Percentiles rank a stretch among this genome's conserved stretches.
Conservation (phyloP, 2,113 vertebrate species). For the Ctenodactylus gundi region DNA sequence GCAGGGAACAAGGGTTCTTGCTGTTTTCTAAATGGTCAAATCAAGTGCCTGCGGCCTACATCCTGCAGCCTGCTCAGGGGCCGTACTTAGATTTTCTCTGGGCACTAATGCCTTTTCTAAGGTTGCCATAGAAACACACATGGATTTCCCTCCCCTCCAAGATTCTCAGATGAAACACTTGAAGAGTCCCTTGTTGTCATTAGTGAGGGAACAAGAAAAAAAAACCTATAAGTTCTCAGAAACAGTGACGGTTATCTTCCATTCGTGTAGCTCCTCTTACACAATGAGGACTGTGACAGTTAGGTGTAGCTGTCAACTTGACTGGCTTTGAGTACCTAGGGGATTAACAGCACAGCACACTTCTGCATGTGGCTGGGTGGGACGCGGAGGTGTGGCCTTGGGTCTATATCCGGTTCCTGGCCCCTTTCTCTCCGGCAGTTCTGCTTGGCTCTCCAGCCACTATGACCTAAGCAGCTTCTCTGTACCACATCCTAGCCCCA, state of each 20-base stretch:
- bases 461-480: neutral
- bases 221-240: neutral
- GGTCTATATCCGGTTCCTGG: no score
- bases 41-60: neutral
- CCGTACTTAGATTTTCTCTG: conserved; percentile 4
- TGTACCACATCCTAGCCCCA: neutral
- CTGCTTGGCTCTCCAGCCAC: neutral
- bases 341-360: neutral
- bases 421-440: neutral
- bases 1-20: conserved; percentile 7
- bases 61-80: neutral
- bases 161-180: neutral
- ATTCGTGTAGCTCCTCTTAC: neutral
- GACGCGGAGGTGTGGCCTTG: neutral
- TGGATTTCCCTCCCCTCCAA: neutral
- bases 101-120: conserved; percentile 25
- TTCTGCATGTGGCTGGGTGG: neutral
- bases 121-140: conserved; percentile 56
- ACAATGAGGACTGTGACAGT: neutral
- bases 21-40: conserved; percentile 46
- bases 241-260: neutral
- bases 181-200: neutral
- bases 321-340: neutral
- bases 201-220: neutral
- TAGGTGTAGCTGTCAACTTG: neutral